phyloP scores from a whole-genome alignment of 2,797 vertebrate species.

The Carduelis carduelis region DNA sequence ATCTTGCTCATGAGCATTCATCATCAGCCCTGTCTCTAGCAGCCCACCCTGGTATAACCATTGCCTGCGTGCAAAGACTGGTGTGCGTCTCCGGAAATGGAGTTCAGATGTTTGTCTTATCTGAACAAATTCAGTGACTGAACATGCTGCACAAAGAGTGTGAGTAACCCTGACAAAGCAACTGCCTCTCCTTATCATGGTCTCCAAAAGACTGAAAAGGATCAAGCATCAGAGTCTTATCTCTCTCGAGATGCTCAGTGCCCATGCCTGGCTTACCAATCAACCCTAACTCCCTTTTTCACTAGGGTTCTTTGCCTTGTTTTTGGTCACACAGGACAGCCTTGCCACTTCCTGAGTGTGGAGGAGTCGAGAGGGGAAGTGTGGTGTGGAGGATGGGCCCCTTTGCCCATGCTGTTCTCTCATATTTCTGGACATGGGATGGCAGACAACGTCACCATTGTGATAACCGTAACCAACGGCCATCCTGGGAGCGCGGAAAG shows the following conservation, averaged over 20 bases:
- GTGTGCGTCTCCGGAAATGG: slow-evolving; percentile 57
- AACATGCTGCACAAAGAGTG: slow-evolving; percentile 34
- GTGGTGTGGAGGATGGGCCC: slow-evolving; percentile 26
- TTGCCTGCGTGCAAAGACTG: slow-evolving; percentile 17
- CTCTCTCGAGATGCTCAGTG: slow-evolving; percentile 9
- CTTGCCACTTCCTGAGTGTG: slow-evolving; percentile 56
- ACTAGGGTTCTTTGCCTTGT: slow-evolving; percentile 1
- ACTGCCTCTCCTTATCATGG: slow-evolving; percentile 65
- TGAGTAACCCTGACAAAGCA: slow-evolving; percentile 62
- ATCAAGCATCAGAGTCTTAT: slow-evolving; percentile 51
- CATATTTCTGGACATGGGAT: neutral
- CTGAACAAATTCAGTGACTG: slow-evolving; percentile 60
- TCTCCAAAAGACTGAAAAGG: slow-evolving; percentile 63
- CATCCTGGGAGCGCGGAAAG: neutral
- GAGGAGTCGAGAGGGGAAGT: neutral
- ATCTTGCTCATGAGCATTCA: neutral
- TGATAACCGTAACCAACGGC: neutral
- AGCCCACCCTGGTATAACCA: neutral
- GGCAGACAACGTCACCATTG: neutral
- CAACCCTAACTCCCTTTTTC: slow-evolving; percentile 36
- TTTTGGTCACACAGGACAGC: slow-evolving; percentile 40
- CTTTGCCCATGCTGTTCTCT: neutral
- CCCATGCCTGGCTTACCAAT: slow-evolving; percentile 40
- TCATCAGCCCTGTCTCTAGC: neutral
- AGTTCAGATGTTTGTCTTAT: slow-evolving; percentile 74